A percentile compares a stretch with the other conserved stretches of the same genome.
Evolutionary conservation across 2,797 vertebrate species (phyloP).

Genomic region (Hephaestus fuliginosus): DNA sequence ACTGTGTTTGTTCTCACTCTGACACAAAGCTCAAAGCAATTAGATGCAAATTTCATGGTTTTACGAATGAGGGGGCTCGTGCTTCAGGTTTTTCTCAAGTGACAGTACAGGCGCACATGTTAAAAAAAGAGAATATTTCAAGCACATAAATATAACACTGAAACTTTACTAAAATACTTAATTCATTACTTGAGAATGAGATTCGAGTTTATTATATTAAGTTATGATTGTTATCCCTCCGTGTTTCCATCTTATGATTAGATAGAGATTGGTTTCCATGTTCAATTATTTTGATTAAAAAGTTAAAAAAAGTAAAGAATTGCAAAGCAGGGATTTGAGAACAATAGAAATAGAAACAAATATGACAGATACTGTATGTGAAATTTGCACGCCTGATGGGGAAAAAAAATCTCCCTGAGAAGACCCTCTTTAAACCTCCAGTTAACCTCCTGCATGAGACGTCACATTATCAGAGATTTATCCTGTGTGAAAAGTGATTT

Average conservation of each 20-base stretch:
- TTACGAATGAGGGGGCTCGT: slow-evolving; percentile 13
- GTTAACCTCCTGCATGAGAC: slow-evolving; percentile 28
- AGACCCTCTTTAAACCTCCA: slow-evolving; percentile 29
- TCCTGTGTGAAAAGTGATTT: slow-evolving; percentile 21
- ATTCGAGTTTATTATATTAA: background rate
- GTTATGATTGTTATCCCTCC: background rate
- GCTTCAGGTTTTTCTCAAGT: slow-evolving; percentile 50
- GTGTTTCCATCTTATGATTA: slow-evolving; percentile 17
- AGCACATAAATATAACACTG: background rate
- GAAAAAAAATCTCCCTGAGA: slow-evolving; percentile 12
- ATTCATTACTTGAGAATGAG: background rate
- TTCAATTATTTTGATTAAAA: slow-evolving; percentile 22
- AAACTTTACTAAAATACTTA: background rate
- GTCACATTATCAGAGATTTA: slow-evolving; percentile 33
- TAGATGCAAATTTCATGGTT: slow-evolving; percentile 61
- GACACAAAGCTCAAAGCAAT: slow-evolving; percentile 57
- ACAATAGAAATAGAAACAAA: slow-evolving; percentile 32
- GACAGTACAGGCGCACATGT: slow-evolving; percentile 16
- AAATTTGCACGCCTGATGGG: slow-evolving; percentile 18
- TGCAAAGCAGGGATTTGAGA: slow-evolving; percentile 5
- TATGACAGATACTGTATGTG: slow-evolving; percentile 11
- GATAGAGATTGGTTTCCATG: slow-evolving; percentile 1
- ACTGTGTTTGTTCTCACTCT: slow-evolving; percentile 50
- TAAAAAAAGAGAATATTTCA: slow-evolving; percentile 34
- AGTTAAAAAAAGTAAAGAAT: background rate